These are phyloP conservation scores for Hirtodrosophila histrioides DNA, from an alignment of 2,888 invertebrate species.

Conservation along the genomic window DNA sequence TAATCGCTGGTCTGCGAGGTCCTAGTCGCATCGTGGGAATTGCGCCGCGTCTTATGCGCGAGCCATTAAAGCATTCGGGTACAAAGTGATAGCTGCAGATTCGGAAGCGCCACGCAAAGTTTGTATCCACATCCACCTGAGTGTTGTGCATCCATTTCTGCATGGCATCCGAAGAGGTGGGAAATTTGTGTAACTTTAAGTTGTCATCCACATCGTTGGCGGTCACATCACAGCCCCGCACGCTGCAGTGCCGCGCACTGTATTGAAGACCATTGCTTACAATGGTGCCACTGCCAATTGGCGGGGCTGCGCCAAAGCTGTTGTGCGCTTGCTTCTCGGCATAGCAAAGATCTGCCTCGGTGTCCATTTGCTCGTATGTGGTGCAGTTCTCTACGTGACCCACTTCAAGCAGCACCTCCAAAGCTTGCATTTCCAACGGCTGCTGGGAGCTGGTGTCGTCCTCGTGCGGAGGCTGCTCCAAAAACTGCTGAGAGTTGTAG, in stretches of 20 bases:
- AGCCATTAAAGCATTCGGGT: constrained; percentile 63
- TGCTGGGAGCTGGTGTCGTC: constrained; percentile 33
- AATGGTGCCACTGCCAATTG: background rate
- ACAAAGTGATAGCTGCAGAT: constrained; percentile 75
- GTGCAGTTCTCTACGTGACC: constrained; percentile 68
- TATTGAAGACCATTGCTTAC: constrained; percentile 36
- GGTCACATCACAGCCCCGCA: constrained; percentile 59
- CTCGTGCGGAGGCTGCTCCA: background rate
- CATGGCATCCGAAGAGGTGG: constrained; percentile 50
- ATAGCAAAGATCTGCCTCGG: constrained; percentile 22
- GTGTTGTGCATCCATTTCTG: constrained; percentile 75
- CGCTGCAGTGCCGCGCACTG: constrained; percentile 61
- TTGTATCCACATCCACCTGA: constrained; percentile 60
- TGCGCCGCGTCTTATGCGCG: constrained; percentile 64
- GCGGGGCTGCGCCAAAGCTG: background rate
- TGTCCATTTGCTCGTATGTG: constrained; percentile 62
- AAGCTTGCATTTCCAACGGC: constrained; percentile 37
- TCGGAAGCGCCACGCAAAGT: constrained; percentile 69
- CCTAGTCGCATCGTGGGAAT: constrained; percentile 72
- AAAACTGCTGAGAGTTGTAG: too few relatives aligned
- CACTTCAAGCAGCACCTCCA: constrained; percentile 66
- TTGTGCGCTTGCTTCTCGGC: constrained; percentile 8
- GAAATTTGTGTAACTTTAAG: constrained; percentile 70
- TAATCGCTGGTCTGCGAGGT: constrained; percentile 33
- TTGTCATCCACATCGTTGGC: constrained; percentile 42